phyloP scores from a whole-genome alignment of 23 tunicate genomes.

The Trididemnum clinides region DNA sequence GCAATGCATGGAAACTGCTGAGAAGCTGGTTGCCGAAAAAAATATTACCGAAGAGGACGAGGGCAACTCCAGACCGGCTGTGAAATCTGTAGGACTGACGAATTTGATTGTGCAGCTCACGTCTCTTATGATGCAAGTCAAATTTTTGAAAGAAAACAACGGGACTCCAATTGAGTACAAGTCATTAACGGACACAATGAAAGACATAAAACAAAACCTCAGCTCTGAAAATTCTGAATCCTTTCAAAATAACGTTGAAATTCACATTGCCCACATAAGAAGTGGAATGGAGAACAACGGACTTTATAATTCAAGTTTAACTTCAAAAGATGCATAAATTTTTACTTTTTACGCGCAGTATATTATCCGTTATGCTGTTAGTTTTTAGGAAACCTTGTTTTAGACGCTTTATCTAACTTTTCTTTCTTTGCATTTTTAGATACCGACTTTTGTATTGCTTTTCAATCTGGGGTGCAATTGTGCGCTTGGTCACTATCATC shows the following conservation, averaged over 20 bases:
- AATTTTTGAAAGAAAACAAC: constrained; percentile 64
- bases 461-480: no score
- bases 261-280: constrained; percentile 82
- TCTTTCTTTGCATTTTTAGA: no score
- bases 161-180: constrained; percentile 71
- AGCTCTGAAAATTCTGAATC: constrained; percentile 57
- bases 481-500: no score
- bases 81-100: constrained; percentile 61
- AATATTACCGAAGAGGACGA: constrained; percentile 44
- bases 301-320: constrained; percentile 7
- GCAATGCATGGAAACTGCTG: constrained; percentile 53
- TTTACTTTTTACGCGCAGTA: neutral
- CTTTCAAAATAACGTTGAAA: constrained; percentile 87
- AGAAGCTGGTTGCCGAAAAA: constrained; percentile 53
- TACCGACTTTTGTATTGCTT: no score
- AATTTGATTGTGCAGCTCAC: constrained; percentile 62
- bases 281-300: constrained; percentile 81
- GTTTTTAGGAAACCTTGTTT: no score
- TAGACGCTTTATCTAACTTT: no score
- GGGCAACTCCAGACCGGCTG: constrained; percentile 33
- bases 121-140: constrained; percentile 81
- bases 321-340: neutral
- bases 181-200: constrained; percentile 75
- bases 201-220: constrained; percentile 61
- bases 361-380: no score